phyloP scores from a whole-genome alignment of 2,888 invertebrate species.

The Buathra laborator region DNA sequence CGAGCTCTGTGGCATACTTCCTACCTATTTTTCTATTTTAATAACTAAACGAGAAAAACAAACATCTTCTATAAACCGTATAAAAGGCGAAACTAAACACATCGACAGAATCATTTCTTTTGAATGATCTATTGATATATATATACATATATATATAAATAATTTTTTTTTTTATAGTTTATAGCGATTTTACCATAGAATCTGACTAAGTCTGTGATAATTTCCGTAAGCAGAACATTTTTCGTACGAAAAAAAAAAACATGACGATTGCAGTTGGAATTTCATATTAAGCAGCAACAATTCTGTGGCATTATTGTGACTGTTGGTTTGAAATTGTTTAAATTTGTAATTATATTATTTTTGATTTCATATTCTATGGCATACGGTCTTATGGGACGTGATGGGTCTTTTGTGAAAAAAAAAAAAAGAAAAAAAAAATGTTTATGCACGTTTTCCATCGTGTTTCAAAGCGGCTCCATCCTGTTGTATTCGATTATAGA shows the following conservation, averaged over 20 bases:
- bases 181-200: slow-evolving; percentile 76
- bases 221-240: slow-evolving; percentile 63
- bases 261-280: slow-evolving; percentile 18
- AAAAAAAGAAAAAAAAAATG: not conserved
- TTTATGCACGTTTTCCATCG: slow-evolving; percentile 10
- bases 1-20: slow-evolving; percentile 43
- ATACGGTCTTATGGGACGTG: slow-evolving; percentile 7
- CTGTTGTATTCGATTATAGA: slow-evolving; percentile 42
- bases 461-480: slow-evolving; percentile 10
- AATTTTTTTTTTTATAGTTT: slow-evolving; percentile 64
- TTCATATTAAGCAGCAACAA: slow-evolving; percentile 17
- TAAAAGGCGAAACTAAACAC: slow-evolving; percentile 5
- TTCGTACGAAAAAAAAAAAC: slow-evolving; percentile 12
- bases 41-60: slow-evolving; percentile 39
- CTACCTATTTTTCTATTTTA: slow-evolving; percentile 62
- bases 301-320: slow-evolving; percentile 17
- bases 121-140: slow-evolving; percentile 29
- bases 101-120: slow-evolving; percentile 48
- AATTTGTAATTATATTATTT: slow-evolving; percentile 35
- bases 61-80: not conserved
- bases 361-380: slow-evolving; percentile 8
- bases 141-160: not conserved
- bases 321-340: slow-evolving; percentile 28
- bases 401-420: slow-evolving; percentile 12
- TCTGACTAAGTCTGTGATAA: slow-evolving; percentile 82